Conservation (phyloP, 2,113 vertebrate genomes). For the Dipodomys spectabilis region DNA sequence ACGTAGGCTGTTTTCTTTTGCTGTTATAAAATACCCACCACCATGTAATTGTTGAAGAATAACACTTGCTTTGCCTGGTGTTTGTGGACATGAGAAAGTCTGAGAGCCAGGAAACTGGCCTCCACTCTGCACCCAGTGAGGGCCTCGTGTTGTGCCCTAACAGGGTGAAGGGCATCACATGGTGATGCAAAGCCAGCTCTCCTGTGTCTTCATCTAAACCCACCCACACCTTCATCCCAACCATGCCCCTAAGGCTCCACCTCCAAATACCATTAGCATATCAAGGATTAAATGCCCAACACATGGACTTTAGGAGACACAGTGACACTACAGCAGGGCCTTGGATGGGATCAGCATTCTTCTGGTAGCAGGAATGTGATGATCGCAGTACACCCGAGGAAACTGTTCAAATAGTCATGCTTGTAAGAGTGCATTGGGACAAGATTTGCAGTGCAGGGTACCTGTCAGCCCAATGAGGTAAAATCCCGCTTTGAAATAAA, state of each 20-base stretch:
- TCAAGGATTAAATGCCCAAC: too few species aligned
- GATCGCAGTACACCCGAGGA: background rate
- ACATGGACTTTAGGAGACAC: background rate
- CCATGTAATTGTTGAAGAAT: background rate
- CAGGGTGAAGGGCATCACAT: background rate
- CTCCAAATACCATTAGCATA: background rate
- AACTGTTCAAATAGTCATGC: background rate
- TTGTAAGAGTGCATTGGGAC: too few species aligned
- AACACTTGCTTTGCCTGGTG: background rate
- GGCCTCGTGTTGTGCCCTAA: background rate
- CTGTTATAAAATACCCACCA: background rate
- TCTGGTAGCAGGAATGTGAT: background rate
- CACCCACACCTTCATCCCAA: background rate
- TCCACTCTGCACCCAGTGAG: background rate
- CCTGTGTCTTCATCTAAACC: background rate
- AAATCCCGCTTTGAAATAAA: background rate
- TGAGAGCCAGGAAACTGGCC: background rate
- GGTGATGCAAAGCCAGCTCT: background rate
- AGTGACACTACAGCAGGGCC: background rate
- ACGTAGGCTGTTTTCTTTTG: background rate
- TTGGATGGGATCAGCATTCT: background rate
- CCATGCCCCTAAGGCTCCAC: background rate
- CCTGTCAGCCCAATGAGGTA: too few species aligned
- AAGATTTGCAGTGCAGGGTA: too few species aligned
- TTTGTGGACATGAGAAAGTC: background rate